Conservation (phyloP, 2,888 invertebrate genomes). For the Cryptocheilus praepositus region DNA sequence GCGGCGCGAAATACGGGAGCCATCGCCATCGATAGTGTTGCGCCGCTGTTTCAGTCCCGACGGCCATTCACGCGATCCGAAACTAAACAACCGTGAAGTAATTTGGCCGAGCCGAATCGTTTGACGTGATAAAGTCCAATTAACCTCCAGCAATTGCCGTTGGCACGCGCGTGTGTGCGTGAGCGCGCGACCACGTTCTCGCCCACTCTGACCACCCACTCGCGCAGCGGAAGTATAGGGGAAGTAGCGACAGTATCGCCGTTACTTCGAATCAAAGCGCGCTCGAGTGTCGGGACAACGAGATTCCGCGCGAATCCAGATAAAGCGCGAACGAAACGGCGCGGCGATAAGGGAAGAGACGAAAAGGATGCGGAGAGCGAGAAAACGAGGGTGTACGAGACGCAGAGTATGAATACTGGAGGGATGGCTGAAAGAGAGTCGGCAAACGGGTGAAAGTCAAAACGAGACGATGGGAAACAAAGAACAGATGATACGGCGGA, state of each 20-base stretch:
- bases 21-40: not conserved
- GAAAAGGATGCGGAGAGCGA: not conserved
- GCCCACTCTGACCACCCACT: too few relatives aligned
- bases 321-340: too few relatives aligned
- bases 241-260: conserved; percentile 26
- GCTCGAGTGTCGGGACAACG: conserved; percentile 1
- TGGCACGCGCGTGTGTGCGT: conserved; percentile 16
- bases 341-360: not conserved
- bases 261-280: conserved; percentile 36
- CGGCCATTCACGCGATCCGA: conserved; percentile 48
- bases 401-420: not conserved
- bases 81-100: conserved; percentile 56
- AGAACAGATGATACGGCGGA: not conserved
- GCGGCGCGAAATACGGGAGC: not conserved
- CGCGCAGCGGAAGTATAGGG: too few relatives aligned
- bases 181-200: not conserved
- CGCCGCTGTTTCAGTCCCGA: conserved; percentile 27
- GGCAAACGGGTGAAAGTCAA: not conserved
- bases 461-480: not conserved
- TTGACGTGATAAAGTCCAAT: conserved; percentile 62
- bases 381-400: not conserved
- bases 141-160: conserved; percentile 49
- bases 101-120: conserved; percentile 56
- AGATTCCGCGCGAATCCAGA: too few relatives aligned
- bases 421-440: not conserved